phyloP scores from a whole-genome alignment of 1,140 invertebrate genomes.

The Leguminivora glycinivorella region DNA sequence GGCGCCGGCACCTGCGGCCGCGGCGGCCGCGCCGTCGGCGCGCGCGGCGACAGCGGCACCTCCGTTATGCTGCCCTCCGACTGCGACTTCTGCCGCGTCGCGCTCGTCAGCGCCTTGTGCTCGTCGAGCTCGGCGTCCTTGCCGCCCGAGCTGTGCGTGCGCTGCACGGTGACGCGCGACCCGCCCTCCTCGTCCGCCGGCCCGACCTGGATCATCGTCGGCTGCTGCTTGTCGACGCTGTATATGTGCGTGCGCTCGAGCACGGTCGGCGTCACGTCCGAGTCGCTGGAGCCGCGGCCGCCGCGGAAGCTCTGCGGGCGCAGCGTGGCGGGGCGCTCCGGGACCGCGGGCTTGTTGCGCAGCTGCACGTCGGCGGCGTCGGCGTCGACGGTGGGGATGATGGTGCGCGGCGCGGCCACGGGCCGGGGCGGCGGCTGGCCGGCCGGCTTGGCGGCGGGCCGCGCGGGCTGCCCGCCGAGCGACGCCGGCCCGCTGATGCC shows the following conservation, averaged over 20 bases:
- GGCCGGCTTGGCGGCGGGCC: slow-evolving; percentile 39
- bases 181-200: slow-evolving; percentile 33
- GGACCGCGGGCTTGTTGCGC: slow-evolving; percentile 84
- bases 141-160: slow-evolving; percentile 70
- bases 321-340: slow-evolving; percentile 84
- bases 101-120: slow-evolving; percentile 56
- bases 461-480: slow-evolving; percentile 40
- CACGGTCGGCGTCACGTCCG: slow-evolving; percentile 67
- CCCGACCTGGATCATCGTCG: slow-evolving; percentile 82
- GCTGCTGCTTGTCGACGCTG: slow-evolving; percentile 85
- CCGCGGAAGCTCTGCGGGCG: slow-evolving; percentile 80
- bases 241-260: slow-evolving; percentile 84
- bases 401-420: slow-evolving; percentile 79
- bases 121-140: slow-evolving; percentile 62
- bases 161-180: slow-evolving; percentile 57
- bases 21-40: slow-evolving; percentile 50
- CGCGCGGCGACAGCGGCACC: slow-evolving; percentile 54
- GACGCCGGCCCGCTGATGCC: slow-evolving; percentile 50
- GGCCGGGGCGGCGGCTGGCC: slow-evolving; percentile 65
- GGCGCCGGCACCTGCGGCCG: slow-evolving; percentile 54
- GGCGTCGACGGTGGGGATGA: slow-evolving; percentile 50
- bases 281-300: slow-evolving; percentile 54
- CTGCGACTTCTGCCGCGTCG: slow-evolving; percentile 70
- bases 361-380: slow-evolving; percentile 59
- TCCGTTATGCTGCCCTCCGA: slow-evolving; percentile 75